phyloP scores from a whole-genome alignment of 2,113 vertebrate species.

The Urocitellus parryii region DNA sequence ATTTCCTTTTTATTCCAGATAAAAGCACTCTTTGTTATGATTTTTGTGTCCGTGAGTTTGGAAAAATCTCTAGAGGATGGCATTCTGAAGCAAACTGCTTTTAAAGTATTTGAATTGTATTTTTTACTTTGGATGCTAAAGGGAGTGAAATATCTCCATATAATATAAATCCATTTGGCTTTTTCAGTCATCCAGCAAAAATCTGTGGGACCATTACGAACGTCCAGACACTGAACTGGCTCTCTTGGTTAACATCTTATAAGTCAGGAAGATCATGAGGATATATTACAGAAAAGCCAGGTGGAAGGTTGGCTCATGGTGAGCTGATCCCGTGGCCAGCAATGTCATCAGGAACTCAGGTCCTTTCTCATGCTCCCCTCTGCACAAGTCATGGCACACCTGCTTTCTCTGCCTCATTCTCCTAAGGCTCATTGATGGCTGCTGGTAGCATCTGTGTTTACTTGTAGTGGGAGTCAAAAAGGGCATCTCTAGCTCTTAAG shows the following conservation, averaged over 20 bases:
- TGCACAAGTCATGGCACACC: neutral
- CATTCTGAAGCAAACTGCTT: neutral
- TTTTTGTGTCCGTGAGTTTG: neutral
- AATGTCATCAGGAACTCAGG: neutral
- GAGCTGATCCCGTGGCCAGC: neutral
- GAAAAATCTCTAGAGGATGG: neutral
- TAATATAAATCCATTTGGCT: neutral
- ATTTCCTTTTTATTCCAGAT: neutral
- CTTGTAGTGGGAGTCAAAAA: neutral
- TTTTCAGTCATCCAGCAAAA: conserved; percentile 32
- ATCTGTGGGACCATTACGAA: neutral
- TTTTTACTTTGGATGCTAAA: neutral
- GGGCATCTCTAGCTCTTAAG: neutral
- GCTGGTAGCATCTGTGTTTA: neutral
- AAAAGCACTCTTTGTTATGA: neutral
- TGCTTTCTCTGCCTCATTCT: neutral
- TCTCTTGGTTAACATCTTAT: neutral
- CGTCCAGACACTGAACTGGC: neutral
- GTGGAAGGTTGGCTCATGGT: neutral
- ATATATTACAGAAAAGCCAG: neutral
- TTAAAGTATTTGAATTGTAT: neutral
- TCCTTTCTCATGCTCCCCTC: neutral
- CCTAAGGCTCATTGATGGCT: neutral
- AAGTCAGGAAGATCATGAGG: neutral
- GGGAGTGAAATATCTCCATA: neutral